Evolutionary conservation across 2,113 vertebrate species (phyloP).

Genomic region (Garra rufa): DNA sequence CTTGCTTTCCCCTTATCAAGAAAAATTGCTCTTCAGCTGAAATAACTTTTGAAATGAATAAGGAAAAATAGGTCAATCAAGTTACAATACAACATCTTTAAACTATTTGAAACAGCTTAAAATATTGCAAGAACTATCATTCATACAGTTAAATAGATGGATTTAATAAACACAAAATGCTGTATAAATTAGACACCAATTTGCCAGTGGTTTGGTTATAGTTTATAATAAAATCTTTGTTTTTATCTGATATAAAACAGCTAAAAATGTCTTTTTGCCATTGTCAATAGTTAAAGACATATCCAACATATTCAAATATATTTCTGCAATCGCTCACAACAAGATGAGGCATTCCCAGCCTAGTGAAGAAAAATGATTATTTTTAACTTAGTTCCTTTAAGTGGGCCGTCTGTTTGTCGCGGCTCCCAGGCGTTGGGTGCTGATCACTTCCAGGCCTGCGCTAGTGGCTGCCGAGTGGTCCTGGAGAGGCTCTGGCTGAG

Average conservation of each 20-base stretch:
- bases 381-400: conserved; percentile 32
- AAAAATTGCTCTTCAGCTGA: conserved; percentile 38
- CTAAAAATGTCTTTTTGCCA: too few species aligned
- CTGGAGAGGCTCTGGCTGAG: conserved; percentile 79
- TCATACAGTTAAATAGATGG: neutral
- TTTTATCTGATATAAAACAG: too few species aligned
- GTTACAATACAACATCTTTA: neutral
- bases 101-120: neutral
- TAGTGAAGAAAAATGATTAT: conserved; percentile 17
- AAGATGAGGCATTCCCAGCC: neutral
- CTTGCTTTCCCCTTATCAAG: conserved; percentile 23
- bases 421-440: conserved; percentile 26
- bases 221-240: neutral
- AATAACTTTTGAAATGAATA: conserved; percentile 24
- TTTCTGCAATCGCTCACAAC: neutral
- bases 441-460: conserved; percentile 82
- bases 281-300: too few species aligned
- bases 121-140: neutral
- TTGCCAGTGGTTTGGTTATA: neutral
- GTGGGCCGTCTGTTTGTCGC: conserved; percentile 25
- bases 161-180: neutral
- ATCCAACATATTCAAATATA: too few species aligned
- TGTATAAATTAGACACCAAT: neutral
- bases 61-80: neutral
- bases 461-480: conserved; percentile 76